A percentile compares a stretch with the other conserved stretches of the same genome.
Evolutionary conservation across 2,113 vertebrate genomes (phyloP).

Genomic region (Taurulus bubalis): DNA sequence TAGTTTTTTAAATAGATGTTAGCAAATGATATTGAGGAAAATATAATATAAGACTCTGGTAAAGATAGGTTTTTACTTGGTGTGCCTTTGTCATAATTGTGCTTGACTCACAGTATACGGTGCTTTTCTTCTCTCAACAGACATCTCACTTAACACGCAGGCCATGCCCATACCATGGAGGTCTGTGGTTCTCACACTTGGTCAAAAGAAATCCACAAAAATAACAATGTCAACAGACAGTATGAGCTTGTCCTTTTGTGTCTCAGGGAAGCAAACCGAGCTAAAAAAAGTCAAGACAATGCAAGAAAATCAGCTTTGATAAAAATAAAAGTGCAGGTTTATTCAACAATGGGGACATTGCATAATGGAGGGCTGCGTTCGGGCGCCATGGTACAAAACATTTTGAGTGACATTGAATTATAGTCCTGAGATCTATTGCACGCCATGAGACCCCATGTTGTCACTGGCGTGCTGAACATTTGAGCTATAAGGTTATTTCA

Average conservation of each 20-base stretch:
- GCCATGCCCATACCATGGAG: conserved; percentile 22
- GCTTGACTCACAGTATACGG: neutral
- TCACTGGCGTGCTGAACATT: conserved; percentile 5
- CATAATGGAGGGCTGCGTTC: too few relatives aligned
- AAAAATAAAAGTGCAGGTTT: too few relatives aligned
- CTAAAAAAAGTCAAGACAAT: conserved; percentile 24
- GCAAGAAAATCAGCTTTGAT: conserved; percentile 7
- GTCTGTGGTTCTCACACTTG: conserved; percentile 60
- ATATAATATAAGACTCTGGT: neutral
- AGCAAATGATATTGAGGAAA: neutral
- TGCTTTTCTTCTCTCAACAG: conserved; percentile 15
- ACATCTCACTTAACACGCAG: neutral
- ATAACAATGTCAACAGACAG: conserved; percentile 31
- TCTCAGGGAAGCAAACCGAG: neutral
- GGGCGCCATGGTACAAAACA: neutral
- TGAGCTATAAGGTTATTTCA: conserved; percentile 13
- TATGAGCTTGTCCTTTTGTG: neutral
- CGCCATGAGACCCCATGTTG: neutral
- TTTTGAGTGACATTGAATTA: neutral
- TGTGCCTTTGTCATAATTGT: neutral
- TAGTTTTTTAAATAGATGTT: neutral
- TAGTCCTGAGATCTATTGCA: conserved; percentile 1
- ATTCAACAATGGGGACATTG: too few relatives aligned
- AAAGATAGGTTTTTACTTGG: neutral
- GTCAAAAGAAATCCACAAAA: conserved; percentile 53